Percentiles rank a stretch among this genome's conserved stretches.
phyloP scores from a whole-genome alignment of 35 echinoderm and acorn worm genomes.

The Diadema setosum region DNA sequence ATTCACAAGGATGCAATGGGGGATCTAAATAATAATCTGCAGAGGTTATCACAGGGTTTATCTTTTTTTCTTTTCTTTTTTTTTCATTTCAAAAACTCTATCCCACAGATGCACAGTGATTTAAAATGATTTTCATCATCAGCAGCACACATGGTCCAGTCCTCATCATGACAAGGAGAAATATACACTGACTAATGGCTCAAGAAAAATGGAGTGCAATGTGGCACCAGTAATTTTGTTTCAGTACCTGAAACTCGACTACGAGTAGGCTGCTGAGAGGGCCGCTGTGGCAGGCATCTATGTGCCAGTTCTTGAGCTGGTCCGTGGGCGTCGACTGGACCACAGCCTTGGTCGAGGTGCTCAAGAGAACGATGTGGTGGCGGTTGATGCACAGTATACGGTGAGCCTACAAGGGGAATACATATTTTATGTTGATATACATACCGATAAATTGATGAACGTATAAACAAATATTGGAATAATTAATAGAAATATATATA shows the following conservation, averaged over 20 bases:
- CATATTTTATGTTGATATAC: not conserved
- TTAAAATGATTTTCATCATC: too few relatives aligned
- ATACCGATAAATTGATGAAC: not conserved
- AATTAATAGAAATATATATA: not conserved
- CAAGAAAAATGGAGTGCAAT: too few relatives aligned
- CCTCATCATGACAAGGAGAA: too few relatives aligned
- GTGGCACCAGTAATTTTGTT: too few relatives aligned
- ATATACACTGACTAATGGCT: too few relatives aligned
- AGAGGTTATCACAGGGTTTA: too few relatives aligned
- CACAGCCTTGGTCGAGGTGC: conserved; percentile 30
- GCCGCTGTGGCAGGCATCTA: conserved; percentile 24
- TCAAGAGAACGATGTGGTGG: conserved; percentile 47
- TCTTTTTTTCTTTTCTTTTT: too few relatives aligned
- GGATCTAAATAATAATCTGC: too few relatives aligned
- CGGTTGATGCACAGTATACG: conserved; percentile 50
- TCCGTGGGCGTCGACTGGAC: conserved; percentile 33
- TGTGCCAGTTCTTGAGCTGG: conserved; percentile 54
- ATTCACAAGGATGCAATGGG: too few relatives aligned
- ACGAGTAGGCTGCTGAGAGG: conserved; percentile 17
- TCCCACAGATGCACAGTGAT: too few relatives aligned
- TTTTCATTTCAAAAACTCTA: too few relatives aligned
- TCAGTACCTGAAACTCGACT: conserved; percentile 40
- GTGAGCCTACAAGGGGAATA: conserved; percentile 8
- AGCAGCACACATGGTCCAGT: too few relatives aligned
- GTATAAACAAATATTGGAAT: not conserved